Conservation (phyloP, 2,797 vertebrate species). For the Rallus crepitans region DNA sequence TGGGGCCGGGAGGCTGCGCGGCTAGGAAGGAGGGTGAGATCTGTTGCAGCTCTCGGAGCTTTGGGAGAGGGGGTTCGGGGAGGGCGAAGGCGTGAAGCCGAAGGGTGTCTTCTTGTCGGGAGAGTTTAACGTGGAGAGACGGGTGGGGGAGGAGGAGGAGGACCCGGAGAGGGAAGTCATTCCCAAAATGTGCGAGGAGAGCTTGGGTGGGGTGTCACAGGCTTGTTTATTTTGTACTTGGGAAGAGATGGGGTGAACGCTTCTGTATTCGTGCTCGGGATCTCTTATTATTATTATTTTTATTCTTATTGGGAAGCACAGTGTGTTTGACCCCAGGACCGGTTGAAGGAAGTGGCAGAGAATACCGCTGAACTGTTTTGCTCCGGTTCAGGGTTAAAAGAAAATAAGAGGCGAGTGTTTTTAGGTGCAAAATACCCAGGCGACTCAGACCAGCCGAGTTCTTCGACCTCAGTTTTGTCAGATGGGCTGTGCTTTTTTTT, state of each 20-base stretch:
- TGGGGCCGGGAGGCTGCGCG: not conserved
- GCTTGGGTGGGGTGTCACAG: constrained; percentile 24
- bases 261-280: not conserved
- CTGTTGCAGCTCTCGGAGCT: not conserved
- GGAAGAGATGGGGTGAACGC: not conserved
- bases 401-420: not conserved
- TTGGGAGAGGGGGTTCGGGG: not conserved
- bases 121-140: not conserved
- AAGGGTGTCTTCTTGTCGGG: not conserved
- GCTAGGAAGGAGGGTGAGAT: not conserved
- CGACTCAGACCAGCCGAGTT: not conserved
- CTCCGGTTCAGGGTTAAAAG: not conserved
- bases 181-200: constrained; percentile 33
- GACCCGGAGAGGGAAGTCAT: not conserved
- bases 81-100: not conserved
- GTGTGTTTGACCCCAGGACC: not conserved
- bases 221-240: constrained; percentile 14
- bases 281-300: not conserved
- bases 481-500: not conserved
- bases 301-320: not conserved
- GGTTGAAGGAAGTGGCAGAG: not conserved
- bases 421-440: not conserved
- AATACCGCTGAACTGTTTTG: not conserved
- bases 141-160: not conserved
- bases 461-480: not conserved